Conservation (phyloP, 1,140 invertebrate genomes). For the Anadara kagoshimensis region DNA sequence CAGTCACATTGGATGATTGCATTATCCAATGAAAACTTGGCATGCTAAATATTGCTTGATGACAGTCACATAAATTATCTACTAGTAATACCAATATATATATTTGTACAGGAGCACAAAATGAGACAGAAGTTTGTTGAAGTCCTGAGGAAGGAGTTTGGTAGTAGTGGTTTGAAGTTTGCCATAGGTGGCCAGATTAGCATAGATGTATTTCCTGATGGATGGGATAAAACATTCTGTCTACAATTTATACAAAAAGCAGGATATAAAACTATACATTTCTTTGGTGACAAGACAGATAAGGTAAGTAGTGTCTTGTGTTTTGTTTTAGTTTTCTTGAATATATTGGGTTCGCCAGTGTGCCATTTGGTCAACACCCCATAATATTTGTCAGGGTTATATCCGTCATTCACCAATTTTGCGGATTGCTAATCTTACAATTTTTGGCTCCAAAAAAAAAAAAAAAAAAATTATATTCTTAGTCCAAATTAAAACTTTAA, state of each 20-base stretch:
- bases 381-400: too few relatives aligned
- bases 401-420: too few relatives aligned
- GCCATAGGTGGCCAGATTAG: conserved; percentile 95
- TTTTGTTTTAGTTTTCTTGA: not conserved
- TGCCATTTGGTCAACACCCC: too few relatives aligned
- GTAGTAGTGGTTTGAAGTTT: conserved; percentile 79
- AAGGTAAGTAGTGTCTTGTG: conserved; percentile 74
- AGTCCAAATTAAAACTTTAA: too few relatives aligned
- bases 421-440: too few relatives aligned
- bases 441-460: too few relatives aligned
- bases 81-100: not conserved
- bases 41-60: too few relatives aligned
- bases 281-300: conserved; percentile 97
- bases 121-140: conserved; percentile 90
- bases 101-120: conserved; percentile 78
- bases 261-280: conserved; percentile 92
- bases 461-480: too few relatives aligned
- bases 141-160: conserved; percentile 87
- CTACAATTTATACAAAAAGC: conserved; percentile 84
- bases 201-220: conserved; percentile 96
- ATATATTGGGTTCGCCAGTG: too few relatives aligned
- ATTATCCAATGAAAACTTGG: too few relatives aligned
- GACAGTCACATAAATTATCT: not conserved
- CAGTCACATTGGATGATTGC: too few relatives aligned
- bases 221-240: conserved; percentile 99